These are phyloP conservation scores for Etheostoma spectabile DNA, from an alignment of 2,113 vertebrate species.

Conservation along the genomic window DNA sequence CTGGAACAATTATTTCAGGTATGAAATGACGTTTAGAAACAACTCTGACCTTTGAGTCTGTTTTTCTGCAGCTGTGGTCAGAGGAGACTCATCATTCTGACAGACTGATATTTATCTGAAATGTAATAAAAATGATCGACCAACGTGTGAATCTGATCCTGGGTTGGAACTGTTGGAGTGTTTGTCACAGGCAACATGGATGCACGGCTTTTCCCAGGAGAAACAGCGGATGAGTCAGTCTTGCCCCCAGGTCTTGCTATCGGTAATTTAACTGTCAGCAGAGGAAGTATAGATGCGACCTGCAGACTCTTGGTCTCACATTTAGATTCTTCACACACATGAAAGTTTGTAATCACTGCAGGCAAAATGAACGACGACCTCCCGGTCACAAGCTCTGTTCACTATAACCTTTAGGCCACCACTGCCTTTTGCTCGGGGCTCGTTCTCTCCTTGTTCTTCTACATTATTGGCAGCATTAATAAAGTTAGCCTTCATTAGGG, in stretches of 20 bases:
- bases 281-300: slow-evolving; percentile 31
- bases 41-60: not conserved
- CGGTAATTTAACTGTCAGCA: slow-evolving; percentile 25
- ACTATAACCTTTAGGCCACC: too few species aligned
- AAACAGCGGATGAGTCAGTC: slow-evolving; percentile 40
- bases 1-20: not conserved
- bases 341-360: not conserved
- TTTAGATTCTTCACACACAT: not conserved
- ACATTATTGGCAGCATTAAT: too few species aligned
- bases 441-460: too few species aligned
- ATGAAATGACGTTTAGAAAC: not conserved
- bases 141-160: not conserved
- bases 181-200: slow-evolving; percentile 18
- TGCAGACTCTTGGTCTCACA: slow-evolving; percentile 1
- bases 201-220: slow-evolving; percentile 27
- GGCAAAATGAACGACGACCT: not conserved
- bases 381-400: too few species aligned
- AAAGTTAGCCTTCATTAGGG: too few species aligned
- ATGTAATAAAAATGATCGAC: slow-evolving; percentile 8
- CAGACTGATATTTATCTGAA: not conserved
- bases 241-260: slow-evolving; percentile 15
- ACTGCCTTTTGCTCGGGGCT: too few species aligned
- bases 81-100: not conserved
- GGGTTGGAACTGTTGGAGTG: not conserved
- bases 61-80: slow-evolving; percentile 6